These are phyloP conservation scores for Heteromurus nitidus DNA, from an alignment of 2,888 invertebrate species.

Conservation along the genomic window DNA sequence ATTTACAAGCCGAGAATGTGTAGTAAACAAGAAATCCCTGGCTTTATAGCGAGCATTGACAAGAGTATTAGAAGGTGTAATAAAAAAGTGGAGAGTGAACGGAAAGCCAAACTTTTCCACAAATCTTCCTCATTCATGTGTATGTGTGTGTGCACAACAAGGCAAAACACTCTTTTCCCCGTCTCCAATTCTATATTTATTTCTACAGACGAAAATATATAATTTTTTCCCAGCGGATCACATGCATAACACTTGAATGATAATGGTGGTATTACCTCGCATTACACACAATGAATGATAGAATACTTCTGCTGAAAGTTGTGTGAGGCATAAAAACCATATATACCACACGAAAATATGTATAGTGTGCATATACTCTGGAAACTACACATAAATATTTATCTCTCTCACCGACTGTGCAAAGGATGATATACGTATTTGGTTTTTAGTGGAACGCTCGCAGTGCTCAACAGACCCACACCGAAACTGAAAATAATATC, in stretches of 20 bases:
- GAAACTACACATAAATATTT: slow-evolving; percentile 17
- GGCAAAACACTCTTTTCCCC: not conserved
- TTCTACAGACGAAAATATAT: not conserved
- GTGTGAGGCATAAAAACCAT: too few species aligned
- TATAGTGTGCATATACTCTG: not conserved
- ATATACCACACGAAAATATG: too few species aligned
- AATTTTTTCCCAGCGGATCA: slow-evolving; percentile 7
- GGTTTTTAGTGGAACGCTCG: too few species aligned
- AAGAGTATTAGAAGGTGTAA: slow-evolving; percentile 16
- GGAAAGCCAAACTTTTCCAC: slow-evolving; percentile 14
- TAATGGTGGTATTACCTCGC: slow-evolving; percentile 15
- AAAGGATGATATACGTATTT: too few species aligned
- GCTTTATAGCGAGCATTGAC: slow-evolving; percentile 28
- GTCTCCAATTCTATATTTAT: not conserved
- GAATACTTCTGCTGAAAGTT: not conserved
- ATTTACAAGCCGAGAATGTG: slow-evolving; percentile 28
- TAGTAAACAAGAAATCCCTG: slow-evolving; percentile 31
- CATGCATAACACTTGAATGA: slow-evolving; percentile 39
- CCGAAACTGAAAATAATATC: too few species aligned
- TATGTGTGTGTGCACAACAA: not conserved
- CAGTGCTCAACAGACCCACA: too few species aligned
- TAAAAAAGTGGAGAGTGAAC: slow-evolving; percentile 18
- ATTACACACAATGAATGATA: not conserved
- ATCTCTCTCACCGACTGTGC: too few species aligned
- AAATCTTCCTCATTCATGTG: not conserved